phyloP scores from a whole-genome alignment of 2,797 vertebrate genomes.

The Poeciliopsis infans region DNA sequence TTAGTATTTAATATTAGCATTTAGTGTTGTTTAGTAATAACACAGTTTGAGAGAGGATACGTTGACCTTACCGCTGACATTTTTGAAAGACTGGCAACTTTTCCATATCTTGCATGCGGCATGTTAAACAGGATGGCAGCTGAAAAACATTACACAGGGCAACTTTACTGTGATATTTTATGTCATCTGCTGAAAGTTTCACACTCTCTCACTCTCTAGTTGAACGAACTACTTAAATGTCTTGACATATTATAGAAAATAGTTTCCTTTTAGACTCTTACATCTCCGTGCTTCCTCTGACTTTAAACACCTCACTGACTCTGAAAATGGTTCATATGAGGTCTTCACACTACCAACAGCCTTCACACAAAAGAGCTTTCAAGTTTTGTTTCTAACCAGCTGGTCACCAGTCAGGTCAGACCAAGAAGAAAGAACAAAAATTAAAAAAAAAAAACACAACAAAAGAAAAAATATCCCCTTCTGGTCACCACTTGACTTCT shows the following conservation, averaged over 20 bases:
- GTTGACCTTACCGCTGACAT: neutral
- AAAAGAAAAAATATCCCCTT: neutral
- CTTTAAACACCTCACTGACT: neutral
- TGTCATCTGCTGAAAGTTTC: neutral
- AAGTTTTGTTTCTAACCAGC: neutral
- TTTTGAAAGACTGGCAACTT: too few species aligned
- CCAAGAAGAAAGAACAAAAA: neutral
- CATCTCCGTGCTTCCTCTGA: neutral
- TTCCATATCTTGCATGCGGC: neutral
- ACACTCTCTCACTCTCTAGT: neutral
- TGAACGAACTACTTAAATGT: neutral
- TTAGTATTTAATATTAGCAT: neutral
- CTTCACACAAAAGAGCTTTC: neutral
- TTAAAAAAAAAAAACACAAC: too few species aligned
- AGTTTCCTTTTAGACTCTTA: neutral
- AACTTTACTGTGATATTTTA: neutral
- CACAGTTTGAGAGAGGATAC: neutral
- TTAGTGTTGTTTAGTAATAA: neutral
- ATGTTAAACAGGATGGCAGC: neutral
- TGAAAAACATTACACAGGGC: neutral
- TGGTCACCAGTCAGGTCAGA: neutral
- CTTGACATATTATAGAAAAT: neutral
- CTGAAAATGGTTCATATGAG: neutral
- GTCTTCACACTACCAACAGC: neutral
- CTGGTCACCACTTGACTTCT: neutral